phyloP scores from a whole-genome alignment of 2,888 invertebrate species.

The Eilema sororculum region DNA sequence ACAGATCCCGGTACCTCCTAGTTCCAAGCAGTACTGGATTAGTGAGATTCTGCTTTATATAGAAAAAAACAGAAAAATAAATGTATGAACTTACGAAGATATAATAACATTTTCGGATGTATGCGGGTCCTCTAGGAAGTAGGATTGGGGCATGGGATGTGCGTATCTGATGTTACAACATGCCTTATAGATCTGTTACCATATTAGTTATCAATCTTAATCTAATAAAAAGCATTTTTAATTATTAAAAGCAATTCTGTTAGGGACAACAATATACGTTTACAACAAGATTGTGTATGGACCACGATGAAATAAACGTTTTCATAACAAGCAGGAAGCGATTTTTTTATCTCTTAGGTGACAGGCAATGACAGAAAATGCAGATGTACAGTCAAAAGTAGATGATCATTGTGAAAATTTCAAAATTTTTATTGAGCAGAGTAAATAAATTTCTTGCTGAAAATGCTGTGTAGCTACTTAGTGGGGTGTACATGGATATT shows the following conservation, averaged over 20 bases:
- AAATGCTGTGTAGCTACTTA: no score
- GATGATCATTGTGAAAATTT: no score
- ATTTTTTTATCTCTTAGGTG: no score
- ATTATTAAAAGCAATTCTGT: neutral
- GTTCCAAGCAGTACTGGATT: neutral
- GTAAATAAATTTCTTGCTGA: no score
- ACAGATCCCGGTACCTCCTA: no score
- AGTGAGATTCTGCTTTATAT: neutral
- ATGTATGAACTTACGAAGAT: conserved; percentile 57
- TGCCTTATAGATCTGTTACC: conserved; percentile 23
- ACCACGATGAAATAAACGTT: neutral
- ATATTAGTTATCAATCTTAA: conserved; percentile 11
- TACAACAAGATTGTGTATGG: neutral
- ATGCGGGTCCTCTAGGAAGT: conserved; percentile 60
- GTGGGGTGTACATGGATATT: no score
- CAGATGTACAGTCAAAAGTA: neutral
- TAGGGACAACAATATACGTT: neutral
- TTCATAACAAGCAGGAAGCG: neutral
- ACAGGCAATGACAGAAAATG: no score
- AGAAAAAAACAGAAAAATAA: conserved; percentile 31
- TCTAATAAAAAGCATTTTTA: neutral
- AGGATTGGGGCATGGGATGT: conserved; percentile 60
- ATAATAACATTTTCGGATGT: conserved; percentile 50
- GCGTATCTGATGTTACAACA: conserved; percentile 61
- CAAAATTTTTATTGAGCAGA: neutral